Conservation (phyloP, 1,140 invertebrate species). For the Cecropterus lyciades region DNA sequence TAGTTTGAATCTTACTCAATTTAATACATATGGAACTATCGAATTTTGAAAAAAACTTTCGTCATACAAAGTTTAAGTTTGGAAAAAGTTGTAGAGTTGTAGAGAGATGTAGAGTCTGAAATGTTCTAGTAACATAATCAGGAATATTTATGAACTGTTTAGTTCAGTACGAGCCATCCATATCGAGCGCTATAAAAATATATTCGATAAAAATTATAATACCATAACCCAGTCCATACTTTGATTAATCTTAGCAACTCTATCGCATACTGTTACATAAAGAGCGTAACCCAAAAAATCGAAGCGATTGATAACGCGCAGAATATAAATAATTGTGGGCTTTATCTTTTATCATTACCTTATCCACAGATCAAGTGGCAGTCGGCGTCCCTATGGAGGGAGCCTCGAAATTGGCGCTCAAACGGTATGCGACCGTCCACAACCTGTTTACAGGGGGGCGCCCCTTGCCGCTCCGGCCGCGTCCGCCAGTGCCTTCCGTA, state of each 20-base stretch:
- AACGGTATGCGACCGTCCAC: conserved; percentile 70
- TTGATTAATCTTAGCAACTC: not conserved
- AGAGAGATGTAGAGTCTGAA: too few species aligned
- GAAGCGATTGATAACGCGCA: conserved; percentile 24
- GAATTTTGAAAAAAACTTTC: too few species aligned
- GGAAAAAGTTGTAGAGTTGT: too few species aligned
- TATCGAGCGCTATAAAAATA: too few species aligned
- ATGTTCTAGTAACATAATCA: too few species aligned
- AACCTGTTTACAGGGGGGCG: conserved; percentile 70
- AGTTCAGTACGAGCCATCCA: too few species aligned
- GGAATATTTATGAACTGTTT: too few species aligned
- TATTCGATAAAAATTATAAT: too few species aligned
- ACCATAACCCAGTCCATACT: not conserved
- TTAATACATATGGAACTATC: too few species aligned
- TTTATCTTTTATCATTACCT: conserved; percentile 57
- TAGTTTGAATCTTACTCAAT: too few species aligned
- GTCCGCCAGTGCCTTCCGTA: conserved; percentile 62
- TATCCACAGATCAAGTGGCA: conserved; percentile 57
- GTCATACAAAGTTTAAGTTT: too few species aligned
- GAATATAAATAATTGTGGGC: conserved; percentile 38
- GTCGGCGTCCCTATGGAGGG: conserved; percentile 59
- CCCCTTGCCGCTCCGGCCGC: conserved; percentile 38
- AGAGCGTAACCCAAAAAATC: conserved; percentile 18
- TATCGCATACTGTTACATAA: conserved; percentile 13
- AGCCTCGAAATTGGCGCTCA: conserved; percentile 76